Base-by-base conservation (phyloP, 2,113 vertebrate genomes). In the Ia io region DNA sequence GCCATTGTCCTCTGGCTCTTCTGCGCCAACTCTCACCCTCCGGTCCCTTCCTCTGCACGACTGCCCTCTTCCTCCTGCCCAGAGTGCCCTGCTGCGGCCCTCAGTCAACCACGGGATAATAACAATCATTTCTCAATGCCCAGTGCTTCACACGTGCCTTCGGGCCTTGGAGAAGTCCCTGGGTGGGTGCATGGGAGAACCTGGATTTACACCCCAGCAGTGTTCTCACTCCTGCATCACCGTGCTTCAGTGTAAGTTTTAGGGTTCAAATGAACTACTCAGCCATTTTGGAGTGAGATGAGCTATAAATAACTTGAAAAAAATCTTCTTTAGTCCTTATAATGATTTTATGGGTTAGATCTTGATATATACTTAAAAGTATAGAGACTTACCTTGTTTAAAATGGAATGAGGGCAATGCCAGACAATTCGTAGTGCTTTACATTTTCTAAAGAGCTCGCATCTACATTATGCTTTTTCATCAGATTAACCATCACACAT, bases 401-500 rank as follows among this genome's bases (percentile, higher is more conserved):
- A 96, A 95, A 89, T 92, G 71, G 91, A 88, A 53, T n/a, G 42
- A 73, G 16, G 70, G 32, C 17, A 70, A 85, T 30, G 40, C 42
- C 2, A 42, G 42, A 42, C 35, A 80, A 83, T 67, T 88, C 53
- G n/a, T 1, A 74, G 35, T 70, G 85, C 65, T 90, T 95, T 74
- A 63, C 56, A 69, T 86, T 88, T 95, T 49, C 61, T 63, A 82
- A 70, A 93, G 93, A 77, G 30, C 47, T 83, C 80, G 13, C 40
- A 74, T 11, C 59, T 22, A 35, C 35, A 59, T 79, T 91, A 63
- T 79, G 69, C n/a, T 42, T 78, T 47, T 73, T 80, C 40, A 74
- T 93, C 82, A 69, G 85, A 44, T 85, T 90, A 95, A 56, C 88
- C 80, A 78, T 96, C 93, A 82, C 59, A 6, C 74, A 76, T 65